A percentile compares a stretch with the other conserved stretches of the same genome.
These are phyloP conservation scores for Oreochromis grahami DNA, from an alignment of 2,797 vertebrate species.

Conservation along the genomic window DNA sequence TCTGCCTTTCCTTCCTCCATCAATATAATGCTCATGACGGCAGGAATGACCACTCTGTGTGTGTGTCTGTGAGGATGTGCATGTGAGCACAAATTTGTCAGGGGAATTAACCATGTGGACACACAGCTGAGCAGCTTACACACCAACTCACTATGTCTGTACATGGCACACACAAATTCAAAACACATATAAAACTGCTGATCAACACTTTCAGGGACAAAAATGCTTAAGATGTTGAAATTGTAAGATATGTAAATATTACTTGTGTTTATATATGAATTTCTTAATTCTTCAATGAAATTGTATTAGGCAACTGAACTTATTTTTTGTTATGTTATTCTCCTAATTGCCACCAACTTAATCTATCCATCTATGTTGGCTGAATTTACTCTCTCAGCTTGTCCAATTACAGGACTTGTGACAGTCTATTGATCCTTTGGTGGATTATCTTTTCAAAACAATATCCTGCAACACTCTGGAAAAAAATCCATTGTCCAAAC, in stretches of 20 bases:
- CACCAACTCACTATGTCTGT: background rate
- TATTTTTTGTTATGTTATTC: background rate
- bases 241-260: background rate
- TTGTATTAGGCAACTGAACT: background rate
- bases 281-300: background rate
- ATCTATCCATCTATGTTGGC: background rate
- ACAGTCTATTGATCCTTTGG: conserved; percentile 55
- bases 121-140: conserved; percentile 38
- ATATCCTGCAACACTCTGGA: conserved; percentile 39
- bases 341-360: background rate
- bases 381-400: conserved; percentile 57
- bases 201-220: background rate
- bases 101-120: conserved; percentile 80
- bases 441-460: conserved; percentile 61
- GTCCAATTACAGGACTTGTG: conserved; percentile 60
- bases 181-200: background rate
- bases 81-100: conserved; percentile 81
- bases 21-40: conserved; percentile 62
- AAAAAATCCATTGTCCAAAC: conserved; percentile 30
- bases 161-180: background rate
- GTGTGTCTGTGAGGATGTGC: conserved; percentile 51
- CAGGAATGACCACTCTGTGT: conserved; percentile 74
- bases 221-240: background rate
- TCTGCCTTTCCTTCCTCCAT: conserved; percentile 6
- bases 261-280: background rate